Conservation (phyloP, 1,140 invertebrate genomes). For the Rhopalosiphum maidis region DNA sequence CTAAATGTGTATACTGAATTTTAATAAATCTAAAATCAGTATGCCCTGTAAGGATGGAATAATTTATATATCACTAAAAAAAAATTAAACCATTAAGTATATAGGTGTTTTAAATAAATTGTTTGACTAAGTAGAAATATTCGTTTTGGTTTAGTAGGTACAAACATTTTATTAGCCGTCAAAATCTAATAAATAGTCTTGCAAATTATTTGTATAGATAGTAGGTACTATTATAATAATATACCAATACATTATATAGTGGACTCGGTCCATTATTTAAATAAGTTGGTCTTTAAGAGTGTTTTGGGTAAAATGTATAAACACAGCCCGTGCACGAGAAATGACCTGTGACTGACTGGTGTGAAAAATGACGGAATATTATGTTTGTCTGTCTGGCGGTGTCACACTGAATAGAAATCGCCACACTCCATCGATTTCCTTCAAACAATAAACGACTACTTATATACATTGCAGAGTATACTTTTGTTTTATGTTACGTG, state of each 20-base stretch:
- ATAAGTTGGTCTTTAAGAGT: background rate
- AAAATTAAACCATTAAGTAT: background rate
- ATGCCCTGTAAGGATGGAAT: background rate
- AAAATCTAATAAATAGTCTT: background rate
- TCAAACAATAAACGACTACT: constrained; percentile 38
- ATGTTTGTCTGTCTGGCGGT: background rate
- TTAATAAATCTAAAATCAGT: background rate
- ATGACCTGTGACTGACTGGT: constrained; percentile 50
- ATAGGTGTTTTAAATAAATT: constrained; percentile 10
- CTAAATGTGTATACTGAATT: background rate
- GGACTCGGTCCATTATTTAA: constrained; percentile 25
- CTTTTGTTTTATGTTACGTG: constrained; percentile 47
- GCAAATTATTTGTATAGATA: constrained; percentile 10
- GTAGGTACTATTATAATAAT: background rate
- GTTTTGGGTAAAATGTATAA: background rate
- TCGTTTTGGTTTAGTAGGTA: constrained; percentile 24
- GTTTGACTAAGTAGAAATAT: constrained; percentile 15
- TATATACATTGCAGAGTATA: background rate
- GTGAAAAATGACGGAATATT: constrained; percentile 53
- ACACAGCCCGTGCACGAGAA: constrained; percentile 34
- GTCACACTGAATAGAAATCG: constrained; percentile 55
- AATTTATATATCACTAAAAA: background rate
- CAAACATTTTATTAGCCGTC: background rate
- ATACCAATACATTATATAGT: background rate
- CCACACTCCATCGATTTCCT: constrained; percentile 45